Base-by-base conservation (phyloP, 2,113 vertebrate species). In the Trogon surrucura region DNA sequence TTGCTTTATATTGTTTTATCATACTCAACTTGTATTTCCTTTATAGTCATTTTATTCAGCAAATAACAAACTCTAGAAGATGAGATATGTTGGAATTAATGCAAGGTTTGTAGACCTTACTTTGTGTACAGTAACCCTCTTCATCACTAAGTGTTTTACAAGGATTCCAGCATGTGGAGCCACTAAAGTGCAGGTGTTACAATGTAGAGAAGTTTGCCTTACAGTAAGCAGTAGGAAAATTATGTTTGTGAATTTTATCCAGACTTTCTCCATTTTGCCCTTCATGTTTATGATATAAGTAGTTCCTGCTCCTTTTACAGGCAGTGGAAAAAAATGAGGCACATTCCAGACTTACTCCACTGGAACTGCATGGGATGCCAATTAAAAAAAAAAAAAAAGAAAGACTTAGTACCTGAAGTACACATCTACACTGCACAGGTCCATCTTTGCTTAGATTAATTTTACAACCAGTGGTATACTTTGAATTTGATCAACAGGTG, bases 1-100 rank as follows among this genome's bases (percentile, higher is more conserved):
- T 94, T 66, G 64, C 82, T 89, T 93, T 95, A 74, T 80, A 73
- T 83, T 26, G 88, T 54, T 96, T 93, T 91, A 61, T 88, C 65
- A 67, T 80, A 87, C 86, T 93, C 74, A 82, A 72, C 38, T 81
- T 89, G 12, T n/a, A 67, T 96, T 95, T 94, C 56, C 34, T 86
- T 95, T 93, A 77, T 90, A 89, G 38, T 53, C 32, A 54, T 95
- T 85, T 72, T 80, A 78, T 89, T 87, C 38, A 90, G 29, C 47
- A 69, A 16, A 11, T 85, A 79, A 61, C 3, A 80, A 53, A 45
- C 29, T 6, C 44, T 78, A 23, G 51, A 93, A 91, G 66, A n/a
- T 64, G 44, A 26, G 41, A 71, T 77, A 32, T 50, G 6, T 50
- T 79, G 30, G 18, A 65, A 45, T 64, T 64, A 71, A 64, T 77